Evolutionary conservation across 2,888 invertebrate genomes (phyloP).

Genomic region (Carabus problematicus): DNA sequence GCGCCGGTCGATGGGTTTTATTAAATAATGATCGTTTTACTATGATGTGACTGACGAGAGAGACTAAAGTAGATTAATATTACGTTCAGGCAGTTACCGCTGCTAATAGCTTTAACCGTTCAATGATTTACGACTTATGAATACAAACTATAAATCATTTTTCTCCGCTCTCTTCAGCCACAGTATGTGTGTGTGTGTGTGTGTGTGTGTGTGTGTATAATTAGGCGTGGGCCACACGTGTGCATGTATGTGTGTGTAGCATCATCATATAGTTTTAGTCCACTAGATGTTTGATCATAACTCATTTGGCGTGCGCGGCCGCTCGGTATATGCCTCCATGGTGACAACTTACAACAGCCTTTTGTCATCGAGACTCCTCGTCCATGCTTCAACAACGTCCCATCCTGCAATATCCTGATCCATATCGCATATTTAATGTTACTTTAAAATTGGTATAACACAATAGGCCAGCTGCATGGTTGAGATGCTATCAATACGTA

Average conservation of each 20-base stretch:
- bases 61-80: constrained; percentile 34
- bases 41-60: constrained; percentile 10
- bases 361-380: constrained; percentile 32
- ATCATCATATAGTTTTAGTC: too few relatives aligned
- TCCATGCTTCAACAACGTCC: constrained; percentile 6
- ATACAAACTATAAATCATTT: constrained; percentile 9
- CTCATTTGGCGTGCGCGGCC: not conserved
- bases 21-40: too few relatives aligned
- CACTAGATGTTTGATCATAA: constrained; percentile 1
- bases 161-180: not conserved
- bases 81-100: not conserved
- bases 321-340: too few relatives aligned
- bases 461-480: constrained; percentile 56
- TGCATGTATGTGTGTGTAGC: too few relatives aligned
- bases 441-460: constrained; percentile 56
- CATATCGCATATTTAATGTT: constrained; percentile 55
- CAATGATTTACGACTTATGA: constrained; percentile 32
- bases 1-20: too few relatives aligned
- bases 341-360: constrained; percentile 39
- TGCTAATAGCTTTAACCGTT: constrained; percentile 24
- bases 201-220: too few relatives aligned
- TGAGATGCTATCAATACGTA: constrained; percentile 55
- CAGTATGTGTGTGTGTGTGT: too few relatives aligned
- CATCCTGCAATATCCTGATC: constrained; percentile 49
- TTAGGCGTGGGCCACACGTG: too few relatives aligned